Conservation (phyloP, 2,888 invertebrate species). For the Leucophora obtusa region DNA sequence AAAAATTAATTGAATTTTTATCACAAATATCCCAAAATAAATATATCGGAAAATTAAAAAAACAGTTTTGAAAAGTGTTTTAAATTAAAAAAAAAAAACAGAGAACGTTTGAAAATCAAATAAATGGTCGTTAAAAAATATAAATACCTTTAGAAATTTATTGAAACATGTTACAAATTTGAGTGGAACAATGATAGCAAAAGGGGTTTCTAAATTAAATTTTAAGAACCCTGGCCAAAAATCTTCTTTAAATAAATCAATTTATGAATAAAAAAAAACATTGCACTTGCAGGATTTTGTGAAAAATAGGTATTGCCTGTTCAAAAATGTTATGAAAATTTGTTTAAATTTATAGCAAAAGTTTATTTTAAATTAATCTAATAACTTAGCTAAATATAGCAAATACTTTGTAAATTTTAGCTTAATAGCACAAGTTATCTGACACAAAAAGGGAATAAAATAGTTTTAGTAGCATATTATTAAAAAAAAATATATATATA, state of each 20-base stretch:
- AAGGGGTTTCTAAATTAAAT: conserved; percentile 21
- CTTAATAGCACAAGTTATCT: conserved; percentile 69
- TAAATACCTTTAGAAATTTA: conserved; percentile 58
- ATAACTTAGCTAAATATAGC: conserved; percentile 26
- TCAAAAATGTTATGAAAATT: conserved; percentile 2
- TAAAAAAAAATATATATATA: too few species aligned
- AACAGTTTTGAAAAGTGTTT: neutral
- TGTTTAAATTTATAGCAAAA: conserved; percentile 13
- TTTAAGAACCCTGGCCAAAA: conserved; percentile 38
- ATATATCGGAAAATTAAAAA: neutral
- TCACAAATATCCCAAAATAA: neutral
- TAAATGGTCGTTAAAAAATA: neutral
- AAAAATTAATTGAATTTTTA: neutral
- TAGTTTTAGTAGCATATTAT: conserved; percentile 55
- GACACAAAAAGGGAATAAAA: conserved; percentile 73
- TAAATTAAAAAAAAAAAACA: neutral
- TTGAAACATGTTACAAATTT: conserved; percentile 69
- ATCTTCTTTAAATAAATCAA: conserved; percentile 72
- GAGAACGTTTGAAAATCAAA: neutral
- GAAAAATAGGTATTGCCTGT: conserved; percentile 8
- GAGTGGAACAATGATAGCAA: conserved; percentile 50
- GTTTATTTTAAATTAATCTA: conserved; percentile 23
- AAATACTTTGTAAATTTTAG: conserved; percentile 49
- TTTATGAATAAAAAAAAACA: conserved; percentile 64
- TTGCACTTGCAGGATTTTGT: neutral